phyloP scores from a whole-genome alignment of 2,113 vertebrate genomes.

The Motacilla alba region DNA sequence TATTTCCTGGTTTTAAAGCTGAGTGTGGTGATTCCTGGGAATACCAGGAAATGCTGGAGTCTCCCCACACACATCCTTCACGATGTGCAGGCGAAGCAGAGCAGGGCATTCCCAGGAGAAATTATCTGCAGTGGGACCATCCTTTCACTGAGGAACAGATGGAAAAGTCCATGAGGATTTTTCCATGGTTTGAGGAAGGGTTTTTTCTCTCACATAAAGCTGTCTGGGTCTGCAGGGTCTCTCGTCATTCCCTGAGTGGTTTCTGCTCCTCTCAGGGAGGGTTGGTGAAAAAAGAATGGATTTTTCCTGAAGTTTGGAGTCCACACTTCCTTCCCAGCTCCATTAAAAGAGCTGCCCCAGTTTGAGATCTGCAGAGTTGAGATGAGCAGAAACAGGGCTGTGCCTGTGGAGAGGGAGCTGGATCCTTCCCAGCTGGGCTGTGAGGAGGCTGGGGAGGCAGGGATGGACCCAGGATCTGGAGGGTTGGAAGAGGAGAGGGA shows the following conservation, averaged over 20 bases:
- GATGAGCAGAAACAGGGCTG: not conserved
- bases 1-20: not conserved
- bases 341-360: not conserved
- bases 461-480: not conserved
- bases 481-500: not conserved
- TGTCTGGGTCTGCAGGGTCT: not conserved
- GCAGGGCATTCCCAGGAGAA: not conserved
- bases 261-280: not conserved
- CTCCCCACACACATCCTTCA: not conserved
- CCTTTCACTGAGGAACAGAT: not conserved
- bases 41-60: not conserved
- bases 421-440: not conserved
- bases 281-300: not conserved
- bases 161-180: not conserved
- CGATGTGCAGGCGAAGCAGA: not conserved
- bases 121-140: not conserved
- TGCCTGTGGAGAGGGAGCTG: not conserved
- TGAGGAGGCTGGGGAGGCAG: not conserved
- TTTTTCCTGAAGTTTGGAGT: not conserved
- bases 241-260: not conserved
- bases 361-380: not conserved
- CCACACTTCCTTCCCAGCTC: not conserved
- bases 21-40: not conserved
- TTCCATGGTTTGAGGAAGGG: not conserved
- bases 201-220: not conserved